Percentiles rank a stretch among this genome's conserved stretches.
Evolutionary conservation across 92 coral and sea anemone genomes (phyloP).

Genomic region (Bergia puertoricense): DNA sequence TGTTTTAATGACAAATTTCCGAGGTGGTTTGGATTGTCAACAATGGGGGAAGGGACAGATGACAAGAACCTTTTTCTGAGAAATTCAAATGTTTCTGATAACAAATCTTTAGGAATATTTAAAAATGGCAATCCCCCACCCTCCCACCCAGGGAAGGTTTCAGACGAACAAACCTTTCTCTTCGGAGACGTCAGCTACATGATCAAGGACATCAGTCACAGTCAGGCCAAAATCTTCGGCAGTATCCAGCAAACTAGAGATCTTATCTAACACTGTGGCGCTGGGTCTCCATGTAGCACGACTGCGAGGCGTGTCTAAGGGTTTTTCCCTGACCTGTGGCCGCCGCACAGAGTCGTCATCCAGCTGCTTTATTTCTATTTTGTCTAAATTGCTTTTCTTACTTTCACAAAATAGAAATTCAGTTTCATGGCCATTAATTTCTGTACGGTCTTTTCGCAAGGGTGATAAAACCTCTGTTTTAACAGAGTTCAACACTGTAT

Average conservation of each 20-base stretch:
- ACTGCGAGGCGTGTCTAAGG: conserved; percentile 39
- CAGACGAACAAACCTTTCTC: conserved; percentile 39
- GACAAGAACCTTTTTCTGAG: too few relatives aligned
- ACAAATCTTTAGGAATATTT: too few relatives aligned
- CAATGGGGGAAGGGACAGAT: too few relatives aligned
- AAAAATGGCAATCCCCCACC: not conserved
- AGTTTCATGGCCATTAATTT: not conserved
- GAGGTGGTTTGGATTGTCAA: too few relatives aligned
- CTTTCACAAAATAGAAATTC: not conserved
- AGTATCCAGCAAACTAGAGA: conserved; percentile 73
- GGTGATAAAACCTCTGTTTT: not conserved
- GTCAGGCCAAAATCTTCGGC: conserved; percentile 82
- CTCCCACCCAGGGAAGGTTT: not conserved
- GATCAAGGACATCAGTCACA: conserved; percentile 74
- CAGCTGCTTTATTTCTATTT: not conserved
- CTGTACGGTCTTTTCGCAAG: not conserved
- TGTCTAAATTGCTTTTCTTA: not conserved
- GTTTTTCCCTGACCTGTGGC: conserved; percentile 3
- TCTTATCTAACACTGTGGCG: conserved; percentile 76
- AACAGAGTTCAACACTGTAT: not conserved
- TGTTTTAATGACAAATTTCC: too few relatives aligned
- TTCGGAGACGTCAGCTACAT: conserved; percentile 69
- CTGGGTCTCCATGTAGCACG: conserved; percentile 89
- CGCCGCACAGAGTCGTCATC: not conserved
- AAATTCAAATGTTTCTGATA: too few relatives aligned